phyloP scores from a whole-genome alignment of 2,888 invertebrate species.

The Hoplodrina blanda region DNA sequence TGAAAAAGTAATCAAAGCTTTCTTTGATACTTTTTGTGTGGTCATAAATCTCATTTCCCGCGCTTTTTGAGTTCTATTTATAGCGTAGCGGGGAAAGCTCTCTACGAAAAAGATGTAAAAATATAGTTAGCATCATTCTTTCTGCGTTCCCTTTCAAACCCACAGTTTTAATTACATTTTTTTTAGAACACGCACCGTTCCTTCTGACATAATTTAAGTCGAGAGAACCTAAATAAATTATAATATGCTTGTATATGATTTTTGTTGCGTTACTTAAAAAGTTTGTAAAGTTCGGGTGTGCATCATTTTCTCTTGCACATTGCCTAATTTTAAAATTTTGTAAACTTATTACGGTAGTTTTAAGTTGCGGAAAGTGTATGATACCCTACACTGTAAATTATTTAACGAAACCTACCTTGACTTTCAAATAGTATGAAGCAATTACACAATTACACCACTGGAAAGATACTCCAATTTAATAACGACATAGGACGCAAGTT shows the following conservation, averaged over 20 bases:
- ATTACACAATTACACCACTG: slow-evolving; percentile 30
- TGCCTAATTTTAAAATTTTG: not conserved
- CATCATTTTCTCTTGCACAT: not conserved
- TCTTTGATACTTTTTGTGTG: slow-evolving; percentile 6
- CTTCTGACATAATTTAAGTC: not conserved
- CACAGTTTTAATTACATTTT: slow-evolving; percentile 39
- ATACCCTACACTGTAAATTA: not conserved
- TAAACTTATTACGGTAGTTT: not conserved
- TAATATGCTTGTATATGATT: not conserved
- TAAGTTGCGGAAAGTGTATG: slow-evolving; percentile 8
- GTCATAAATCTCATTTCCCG: slow-evolving; percentile 11
- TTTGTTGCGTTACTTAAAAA: not conserved
- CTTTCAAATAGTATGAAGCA: not conserved
- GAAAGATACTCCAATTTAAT: slow-evolving; percentile 34
- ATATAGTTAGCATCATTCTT: slow-evolving; percentile 17
- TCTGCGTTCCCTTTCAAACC: slow-evolving; percentile 19
- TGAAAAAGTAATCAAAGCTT: slow-evolving; percentile 2
- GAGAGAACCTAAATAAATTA: not conserved
- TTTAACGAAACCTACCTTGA: not conserved
- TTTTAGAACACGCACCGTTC: slow-evolving; percentile 11
- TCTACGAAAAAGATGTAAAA: slow-evolving; percentile 38
- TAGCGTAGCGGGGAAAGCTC: slow-evolving; percentile 31
- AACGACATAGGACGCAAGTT: slow-evolving; percentile 9
- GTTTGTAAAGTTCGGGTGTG: not conserved
- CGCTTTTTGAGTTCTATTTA: slow-evolving; percentile 33